A percentile compares a stretch with the other conserved stretches of the same genome.
Evolutionary conservation across 2,113 vertebrate genomes (phyloP).

Genomic region (Ascaphus truei): DNA sequence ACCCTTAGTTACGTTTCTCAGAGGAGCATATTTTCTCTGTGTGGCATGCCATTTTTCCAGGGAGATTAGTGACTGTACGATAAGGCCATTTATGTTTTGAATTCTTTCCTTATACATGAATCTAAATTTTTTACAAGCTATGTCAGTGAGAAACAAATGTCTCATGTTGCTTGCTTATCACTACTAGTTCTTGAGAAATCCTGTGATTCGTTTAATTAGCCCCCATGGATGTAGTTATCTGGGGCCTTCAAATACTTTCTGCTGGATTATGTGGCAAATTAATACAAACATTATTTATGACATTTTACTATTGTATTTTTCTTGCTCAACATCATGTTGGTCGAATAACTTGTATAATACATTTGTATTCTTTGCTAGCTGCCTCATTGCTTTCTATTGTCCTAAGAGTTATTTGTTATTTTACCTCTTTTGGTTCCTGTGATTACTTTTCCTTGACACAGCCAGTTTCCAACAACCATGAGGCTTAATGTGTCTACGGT

Average conservation of each 20-base stretch:
- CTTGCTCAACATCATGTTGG: neutral
- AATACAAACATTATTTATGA: neutral
- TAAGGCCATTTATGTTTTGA: too few species aligned
- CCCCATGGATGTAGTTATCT: neutral
- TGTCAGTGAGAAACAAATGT: neutral
- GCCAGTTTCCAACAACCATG: too few species aligned
- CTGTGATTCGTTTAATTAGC: neutral
- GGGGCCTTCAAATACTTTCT: neutral
- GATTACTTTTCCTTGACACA: too few species aligned
- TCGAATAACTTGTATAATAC: too few species aligned
- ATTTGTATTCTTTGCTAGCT: too few species aligned
- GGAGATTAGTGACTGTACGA: too few species aligned
- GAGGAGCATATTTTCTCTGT: neutral
- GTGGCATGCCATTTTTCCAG: neutral
- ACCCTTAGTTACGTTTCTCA: conserved; percentile 1
- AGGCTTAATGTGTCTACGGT: too few species aligned
- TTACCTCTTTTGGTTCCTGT: too few species aligned
- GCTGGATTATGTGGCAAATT: neutral
- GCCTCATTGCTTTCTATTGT: too few species aligned
- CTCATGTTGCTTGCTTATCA: neutral
- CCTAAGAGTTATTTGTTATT: too few species aligned
- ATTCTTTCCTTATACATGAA: too few species aligned
- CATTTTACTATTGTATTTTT: neutral
- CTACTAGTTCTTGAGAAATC: neutral
- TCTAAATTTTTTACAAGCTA: neutral